Evolutionary conservation across 2,888 invertebrate species (phyloP), one percentile per base, ranked within the genome.

Genomic region (Drosophila bunnanda): DNA sequence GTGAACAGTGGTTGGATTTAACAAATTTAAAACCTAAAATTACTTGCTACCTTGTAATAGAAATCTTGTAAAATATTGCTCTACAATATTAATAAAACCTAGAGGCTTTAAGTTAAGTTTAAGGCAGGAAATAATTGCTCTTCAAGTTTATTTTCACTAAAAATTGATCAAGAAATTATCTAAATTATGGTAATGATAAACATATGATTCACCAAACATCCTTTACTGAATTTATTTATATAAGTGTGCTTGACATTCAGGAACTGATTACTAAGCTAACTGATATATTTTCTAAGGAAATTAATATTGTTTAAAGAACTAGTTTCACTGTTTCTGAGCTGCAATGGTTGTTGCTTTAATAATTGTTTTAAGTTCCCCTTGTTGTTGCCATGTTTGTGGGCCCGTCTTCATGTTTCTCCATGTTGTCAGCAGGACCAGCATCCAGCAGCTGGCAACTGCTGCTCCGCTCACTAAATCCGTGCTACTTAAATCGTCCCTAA

Each of bases 401-500:
- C 68, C 61, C 71, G 72, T 78, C 88, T 84, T 76, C 85, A 75
- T 81, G 86, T 78, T 85, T 71, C 82, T 69, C 73, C 79, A 75
- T 82, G 81, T 79, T 86, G 79, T 80, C 88, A 77, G 59, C 66
- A 59, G 69, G 64, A 76, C 65, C 65, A 57, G 61, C 43, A 62
- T 46, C 39, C 44, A 25, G 25, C 15, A 44, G 44, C 41, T 59
- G 57, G 69, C 68, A 61, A 41, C 62, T 30, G 25, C 25, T 25
- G 25, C 25, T 74, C 57, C 55, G 54, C 52, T 82, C 80, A 87
- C 88, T 85, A 86, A 86, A 86, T 86, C 85, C 85, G 85, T 88
- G 85, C 89, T 89, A 89, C 89, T 89, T 87, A 86, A 89, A 89
- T 89, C 88, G 86, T 89, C 89, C 83, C 86, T 89, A 80, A 81